Conservation (phyloP, 2,888 invertebrate genomes). For the Drosophila neonasuta region DNA sequence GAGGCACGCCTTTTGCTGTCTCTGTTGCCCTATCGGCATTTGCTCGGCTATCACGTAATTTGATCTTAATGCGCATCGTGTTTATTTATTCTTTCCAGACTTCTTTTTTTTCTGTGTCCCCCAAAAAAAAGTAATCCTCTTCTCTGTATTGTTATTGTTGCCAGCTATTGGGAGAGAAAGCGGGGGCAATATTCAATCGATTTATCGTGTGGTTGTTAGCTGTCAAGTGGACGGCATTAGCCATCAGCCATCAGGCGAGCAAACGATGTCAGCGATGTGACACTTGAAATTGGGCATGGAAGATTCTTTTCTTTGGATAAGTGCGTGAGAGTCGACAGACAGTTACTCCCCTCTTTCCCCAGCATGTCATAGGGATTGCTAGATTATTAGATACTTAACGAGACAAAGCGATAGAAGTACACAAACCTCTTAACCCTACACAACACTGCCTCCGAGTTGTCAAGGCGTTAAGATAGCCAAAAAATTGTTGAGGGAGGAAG, state of each 20-base stretch:
- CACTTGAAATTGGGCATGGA: conserved; percentile 73
- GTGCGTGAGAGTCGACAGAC: conserved; percentile 44
- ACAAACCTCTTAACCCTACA: background rate
- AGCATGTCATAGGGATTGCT: background rate
- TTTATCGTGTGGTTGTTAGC: conserved; percentile 70
- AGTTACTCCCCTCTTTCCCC: background rate
- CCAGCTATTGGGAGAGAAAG: background rate
- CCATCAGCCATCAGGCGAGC: conserved; percentile 50
- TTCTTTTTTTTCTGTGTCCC: background rate
- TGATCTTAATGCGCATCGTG: conserved; percentile 74
- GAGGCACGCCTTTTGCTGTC: conserved; percentile 37
- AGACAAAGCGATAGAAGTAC: conserved; percentile 10
- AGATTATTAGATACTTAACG: conserved; percentile 25
- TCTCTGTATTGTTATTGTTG: conserved; percentile 24
- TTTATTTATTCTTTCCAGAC: conserved; percentile 59
- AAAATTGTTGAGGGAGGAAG: background rate
- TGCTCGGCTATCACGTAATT: conserved; percentile 69
- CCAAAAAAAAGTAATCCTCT: conserved; percentile 64
- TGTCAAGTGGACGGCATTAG: conserved; percentile 70
- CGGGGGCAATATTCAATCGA: conserved; percentile 68
- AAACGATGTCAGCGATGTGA: conserved; percentile 63
- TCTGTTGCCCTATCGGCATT: conserved; percentile 46
- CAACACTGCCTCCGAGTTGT: background rate
- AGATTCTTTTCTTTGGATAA: conserved; percentile 56
- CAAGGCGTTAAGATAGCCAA: background rate